Evolutionary conservation across 2,113 vertebrate genomes (phyloP).

Genomic region (Gila orcuttii): DNA sequence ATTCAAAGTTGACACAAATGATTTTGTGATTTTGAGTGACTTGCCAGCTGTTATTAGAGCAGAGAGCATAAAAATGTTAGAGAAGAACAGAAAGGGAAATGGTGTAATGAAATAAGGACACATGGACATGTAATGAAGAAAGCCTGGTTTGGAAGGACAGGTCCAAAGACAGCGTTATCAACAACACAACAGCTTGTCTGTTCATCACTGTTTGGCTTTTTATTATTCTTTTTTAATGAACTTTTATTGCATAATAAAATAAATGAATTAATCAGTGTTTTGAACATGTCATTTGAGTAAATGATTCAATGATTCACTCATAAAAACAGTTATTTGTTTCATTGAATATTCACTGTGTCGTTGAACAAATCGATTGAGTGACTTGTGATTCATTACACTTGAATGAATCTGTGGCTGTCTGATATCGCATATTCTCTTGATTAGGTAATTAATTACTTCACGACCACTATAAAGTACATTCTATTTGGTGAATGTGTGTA

Average conservation of each 20-base stretch:
- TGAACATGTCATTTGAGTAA: background rate
- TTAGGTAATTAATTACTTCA: no score
- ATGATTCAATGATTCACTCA: background rate
- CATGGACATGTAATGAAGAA: background rate
- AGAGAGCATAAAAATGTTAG: background rate
- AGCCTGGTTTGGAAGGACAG: background rate
- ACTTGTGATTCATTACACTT: background rate
- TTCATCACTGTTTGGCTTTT: background rate
- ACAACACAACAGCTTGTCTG: background rate
- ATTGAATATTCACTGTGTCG: background rate
- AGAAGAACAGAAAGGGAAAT: background rate
- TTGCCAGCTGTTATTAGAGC: background rate
- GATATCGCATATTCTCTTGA: no score
- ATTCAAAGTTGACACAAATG: slow-evolving; percentile 11
- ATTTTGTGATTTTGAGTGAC: slow-evolving; percentile 1
- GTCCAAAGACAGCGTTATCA: background rate
- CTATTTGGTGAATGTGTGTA: no score
- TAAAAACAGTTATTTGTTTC: background rate
- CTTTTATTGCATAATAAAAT: background rate
- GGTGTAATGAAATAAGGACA: background rate
- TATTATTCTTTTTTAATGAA: background rate
- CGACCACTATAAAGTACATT: no score
- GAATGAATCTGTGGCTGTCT: no score
- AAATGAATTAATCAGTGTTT: background rate
- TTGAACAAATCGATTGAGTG: background rate